phyloP scores from a whole-genome alignment of 2,797 vertebrate genomes.

The Xenentodon cancila region DNA sequence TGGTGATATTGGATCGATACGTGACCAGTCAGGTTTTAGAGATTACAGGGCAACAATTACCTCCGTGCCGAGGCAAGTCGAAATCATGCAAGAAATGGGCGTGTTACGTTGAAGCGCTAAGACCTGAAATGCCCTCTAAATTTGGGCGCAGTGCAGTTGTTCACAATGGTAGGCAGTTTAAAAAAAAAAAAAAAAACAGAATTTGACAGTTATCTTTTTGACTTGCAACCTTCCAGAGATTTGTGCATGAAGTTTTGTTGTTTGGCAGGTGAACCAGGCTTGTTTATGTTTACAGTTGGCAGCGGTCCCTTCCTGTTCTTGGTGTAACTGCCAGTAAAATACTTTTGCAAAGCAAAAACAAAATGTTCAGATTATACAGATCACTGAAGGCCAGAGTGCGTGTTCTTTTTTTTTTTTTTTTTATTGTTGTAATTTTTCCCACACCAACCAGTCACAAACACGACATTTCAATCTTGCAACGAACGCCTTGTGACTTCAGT shows the following conservation, averaged over 20 bases:
- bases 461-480: no score
- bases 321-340: conserved; percentile 20
- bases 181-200: neutral
- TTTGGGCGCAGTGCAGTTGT: no score
- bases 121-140: neutral
- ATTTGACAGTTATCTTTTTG: conserved; percentile 19
- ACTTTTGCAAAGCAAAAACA: conserved; percentile 11
- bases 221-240: conserved; percentile 2
- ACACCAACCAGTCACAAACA: no score
- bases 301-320: conserved; percentile 13
- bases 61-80: conserved; percentile 60
- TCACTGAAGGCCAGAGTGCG: conserved; percentile 3
- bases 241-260: conserved; percentile 1
- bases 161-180: neutral
- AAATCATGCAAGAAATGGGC: conserved; percentile 33
- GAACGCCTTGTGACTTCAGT: neutral
- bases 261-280: conserved; percentile 24
- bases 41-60: conserved; percentile 23
- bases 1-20: conserved; percentile 20
- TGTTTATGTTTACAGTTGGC: conserved; percentile 42
- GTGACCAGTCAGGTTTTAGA: conserved; percentile 14
- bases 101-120: conserved; percentile 23
- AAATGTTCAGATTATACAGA: conserved; percentile 6
- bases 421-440: no score
- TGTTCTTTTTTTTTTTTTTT: no score